Conservation (phyloP, 2,888 invertebrate species). For the Agrochola lychnidis region DNA sequence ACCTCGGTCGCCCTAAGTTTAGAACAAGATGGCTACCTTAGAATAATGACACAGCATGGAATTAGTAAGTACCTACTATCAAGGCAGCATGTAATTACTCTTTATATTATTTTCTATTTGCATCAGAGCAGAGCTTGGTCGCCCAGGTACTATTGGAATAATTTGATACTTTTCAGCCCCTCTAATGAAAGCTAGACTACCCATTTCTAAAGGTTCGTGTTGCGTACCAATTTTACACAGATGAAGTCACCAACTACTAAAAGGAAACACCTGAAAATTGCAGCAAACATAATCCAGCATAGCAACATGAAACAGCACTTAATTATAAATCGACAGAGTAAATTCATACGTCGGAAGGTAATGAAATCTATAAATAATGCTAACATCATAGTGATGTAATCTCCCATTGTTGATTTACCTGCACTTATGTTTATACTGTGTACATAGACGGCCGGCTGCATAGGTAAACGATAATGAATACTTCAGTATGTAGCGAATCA, state of each 20-base stretch:
- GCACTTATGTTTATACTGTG: conserved; percentile 62
- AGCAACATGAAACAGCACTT: conserved; percentile 38
- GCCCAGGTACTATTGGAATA: not conserved
- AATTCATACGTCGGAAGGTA: conserved; percentile 59
- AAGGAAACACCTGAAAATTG: conserved; percentile 1
- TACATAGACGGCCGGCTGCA: conserved; percentile 40
- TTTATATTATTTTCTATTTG: too few relatives aligned
- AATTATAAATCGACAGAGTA: conserved; percentile 45
- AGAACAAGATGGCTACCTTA: too few relatives aligned
- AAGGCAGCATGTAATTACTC: too few relatives aligned
- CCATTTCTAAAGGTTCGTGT: not conserved
- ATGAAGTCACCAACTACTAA: not conserved
- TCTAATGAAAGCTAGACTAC: not conserved
- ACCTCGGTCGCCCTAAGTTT: too few relatives aligned
- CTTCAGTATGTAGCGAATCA: conserved; percentile 18
- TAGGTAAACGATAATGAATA: conserved; percentile 29
- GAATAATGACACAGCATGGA: too few relatives aligned
- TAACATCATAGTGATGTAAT: conserved; percentile 77
- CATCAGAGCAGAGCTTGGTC: too few relatives aligned
- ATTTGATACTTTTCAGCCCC: not conserved
- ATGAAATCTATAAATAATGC: conserved; percentile 76
- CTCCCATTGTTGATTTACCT: conserved; percentile 76
- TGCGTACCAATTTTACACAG: not conserved
- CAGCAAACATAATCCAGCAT: conserved; percentile 11
- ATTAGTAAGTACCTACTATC: too few relatives aligned